These are phyloP conservation scores for Enoplosus armatus DNA, from an alignment of 2,797 vertebrate species.

Conservation along the genomic window DNA sequence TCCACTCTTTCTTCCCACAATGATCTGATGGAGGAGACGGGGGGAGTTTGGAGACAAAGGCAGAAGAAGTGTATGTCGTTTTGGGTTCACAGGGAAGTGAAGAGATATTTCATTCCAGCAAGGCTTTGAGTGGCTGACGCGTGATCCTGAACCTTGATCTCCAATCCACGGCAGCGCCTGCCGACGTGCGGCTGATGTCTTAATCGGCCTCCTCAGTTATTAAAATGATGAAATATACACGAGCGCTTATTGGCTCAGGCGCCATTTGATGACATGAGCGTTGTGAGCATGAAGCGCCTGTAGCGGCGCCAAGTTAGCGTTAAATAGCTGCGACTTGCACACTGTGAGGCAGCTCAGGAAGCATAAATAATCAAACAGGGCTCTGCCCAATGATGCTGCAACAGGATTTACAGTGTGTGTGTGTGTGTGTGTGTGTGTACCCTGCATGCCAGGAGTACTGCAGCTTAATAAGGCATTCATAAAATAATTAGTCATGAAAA, in stretches of 20 bases:
- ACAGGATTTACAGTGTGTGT: slow-evolving; percentile 11
- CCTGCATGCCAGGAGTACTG: not conserved
- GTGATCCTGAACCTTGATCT: not conserved
- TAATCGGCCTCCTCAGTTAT: not conserved
- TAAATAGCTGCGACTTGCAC: slow-evolving; percentile 40
- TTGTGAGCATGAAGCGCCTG: slow-evolving; percentile 13
- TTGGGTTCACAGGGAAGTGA: slow-evolving; percentile 37
- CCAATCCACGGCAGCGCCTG: slow-evolving; percentile 5
- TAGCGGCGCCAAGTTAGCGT: not conserved
- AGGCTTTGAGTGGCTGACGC: not conserved
- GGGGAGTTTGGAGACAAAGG: slow-evolving; percentile 26
- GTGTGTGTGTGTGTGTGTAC: slow-evolving; percentile 5
- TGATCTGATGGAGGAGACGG: slow-evolving; percentile 37
- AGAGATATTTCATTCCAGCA: not conserved
- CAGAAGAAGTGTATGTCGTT: slow-evolving; percentile 17
- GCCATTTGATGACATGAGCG: not conserved
- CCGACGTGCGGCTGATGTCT: not conserved
- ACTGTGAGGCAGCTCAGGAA: slow-evolving; percentile 18
- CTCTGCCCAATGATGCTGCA: slow-evolving; percentile 12
- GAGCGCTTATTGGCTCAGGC: slow-evolving; percentile 6
- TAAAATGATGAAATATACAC: slow-evolving; percentile 33
- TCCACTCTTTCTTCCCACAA: slow-evolving; percentile 36
- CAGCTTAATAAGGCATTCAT: slow-evolving; percentile 19
- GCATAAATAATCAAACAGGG: slow-evolving; percentile 43
- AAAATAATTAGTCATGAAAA: slow-evolving; percentile 13